Evolutionary conservation across 2,888 invertebrate genomes (phyloP).

Genomic region (Stenotaenia linearis): DNA sequence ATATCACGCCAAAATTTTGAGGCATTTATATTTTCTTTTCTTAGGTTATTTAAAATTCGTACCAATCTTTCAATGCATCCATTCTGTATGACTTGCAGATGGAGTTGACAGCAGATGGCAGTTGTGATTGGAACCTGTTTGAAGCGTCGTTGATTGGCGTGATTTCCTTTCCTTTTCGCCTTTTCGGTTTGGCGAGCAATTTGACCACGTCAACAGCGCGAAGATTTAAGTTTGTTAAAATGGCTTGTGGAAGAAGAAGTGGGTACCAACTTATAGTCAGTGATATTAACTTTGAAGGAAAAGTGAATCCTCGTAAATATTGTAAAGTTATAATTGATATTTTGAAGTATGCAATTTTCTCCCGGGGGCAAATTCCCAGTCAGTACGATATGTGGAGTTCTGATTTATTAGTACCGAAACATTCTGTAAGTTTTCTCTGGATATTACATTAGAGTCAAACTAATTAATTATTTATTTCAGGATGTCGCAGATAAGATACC

Average conservation of each 20-base stretch:
- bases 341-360: conserved; percentile 24
- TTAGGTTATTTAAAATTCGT: not conserved
- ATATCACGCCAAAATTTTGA: not conserved
- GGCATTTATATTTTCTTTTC: not conserved
- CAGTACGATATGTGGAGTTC: not conserved
- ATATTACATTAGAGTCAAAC: not conserved
- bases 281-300: conserved; percentile 17
- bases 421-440: not conserved
- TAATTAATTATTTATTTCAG: not conserved
- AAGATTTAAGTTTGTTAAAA: not conserved
- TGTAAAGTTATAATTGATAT: conserved; percentile 21
- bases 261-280: not conserved
- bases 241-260: not conserved
- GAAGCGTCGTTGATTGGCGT: no score
- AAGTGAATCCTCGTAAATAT: not conserved
- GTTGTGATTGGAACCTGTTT: not conserved
- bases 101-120: not conserved
- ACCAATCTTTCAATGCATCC: not conserved
- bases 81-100: not conserved
- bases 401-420: not conserved
- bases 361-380: conserved; percentile 29
- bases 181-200: no score
- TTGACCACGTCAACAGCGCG: not conserved
- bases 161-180: no score
- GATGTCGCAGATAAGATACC: not conserved